Evolutionary conservation across 2,113 vertebrate species (phyloP).

Genomic region (Rynchops niger): DNA sequence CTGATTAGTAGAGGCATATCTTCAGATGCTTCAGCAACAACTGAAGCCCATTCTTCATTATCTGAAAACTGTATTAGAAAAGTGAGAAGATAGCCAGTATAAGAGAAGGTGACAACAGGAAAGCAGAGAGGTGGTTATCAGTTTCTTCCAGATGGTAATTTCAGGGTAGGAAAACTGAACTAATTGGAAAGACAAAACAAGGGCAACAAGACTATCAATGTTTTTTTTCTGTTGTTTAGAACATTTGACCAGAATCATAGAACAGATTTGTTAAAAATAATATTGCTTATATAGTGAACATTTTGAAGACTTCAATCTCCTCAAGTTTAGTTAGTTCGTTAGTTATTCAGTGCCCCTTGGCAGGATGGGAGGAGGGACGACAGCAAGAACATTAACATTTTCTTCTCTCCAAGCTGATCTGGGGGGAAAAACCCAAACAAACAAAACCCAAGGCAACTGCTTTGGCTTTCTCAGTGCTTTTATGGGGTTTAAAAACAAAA

Average conservation of each 20-base stretch:
- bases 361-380: accelerated
- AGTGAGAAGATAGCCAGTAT: neutral
- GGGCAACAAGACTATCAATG: neutral
- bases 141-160: neutral
- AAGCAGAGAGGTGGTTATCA: neutral
- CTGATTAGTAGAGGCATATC: neutral
- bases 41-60: neutral
- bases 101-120: neutral
- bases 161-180: neutral
- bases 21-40: neutral
- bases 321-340: neutral
- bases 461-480: neutral
- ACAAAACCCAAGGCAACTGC: neutral
- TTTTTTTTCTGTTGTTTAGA: neutral
- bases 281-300: neutral
- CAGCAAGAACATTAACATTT: neutral
- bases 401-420: neutral
- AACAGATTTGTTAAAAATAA: neutral
- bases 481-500: neutral
- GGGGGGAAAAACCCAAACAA: neutral
- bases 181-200: neutral
- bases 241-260: neutral
- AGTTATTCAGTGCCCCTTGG: neutral
- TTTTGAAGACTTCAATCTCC: neutral
- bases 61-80: neutral